Percentiles rank a stretch among this genome's conserved stretches.
Evolutionary conservation across 2,113 vertebrate species (phyloP).

Genomic region (Nyctibius bracteatus): DNA sequence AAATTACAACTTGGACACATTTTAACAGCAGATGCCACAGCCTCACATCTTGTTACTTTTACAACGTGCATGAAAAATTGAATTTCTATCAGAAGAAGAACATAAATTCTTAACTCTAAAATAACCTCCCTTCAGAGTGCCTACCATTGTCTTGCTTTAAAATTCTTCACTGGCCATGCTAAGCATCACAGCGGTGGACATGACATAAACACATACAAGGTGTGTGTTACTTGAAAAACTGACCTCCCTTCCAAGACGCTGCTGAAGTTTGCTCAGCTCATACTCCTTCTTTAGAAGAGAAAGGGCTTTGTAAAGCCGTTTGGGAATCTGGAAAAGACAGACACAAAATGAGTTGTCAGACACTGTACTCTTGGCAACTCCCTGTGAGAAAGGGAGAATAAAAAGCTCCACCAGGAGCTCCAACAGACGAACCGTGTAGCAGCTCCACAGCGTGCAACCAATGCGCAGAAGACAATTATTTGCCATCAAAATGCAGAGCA

Average conservation of each 20-base stretch:
- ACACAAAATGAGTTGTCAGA: background rate
- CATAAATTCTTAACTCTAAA: background rate
- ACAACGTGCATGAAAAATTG: fast-evolving
- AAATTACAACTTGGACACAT: background rate
- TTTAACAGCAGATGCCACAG: background rate
- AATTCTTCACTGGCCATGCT: background rate
- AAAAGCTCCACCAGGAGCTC: no score
- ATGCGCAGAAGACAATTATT: fast-evolving
- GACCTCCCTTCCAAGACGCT: conserved; percentile 94
- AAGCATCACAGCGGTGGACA: background rate
- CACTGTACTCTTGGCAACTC: background rate
- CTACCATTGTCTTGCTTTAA: background rate
- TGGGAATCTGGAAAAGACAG: conserved; percentile 83
- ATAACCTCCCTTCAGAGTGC: background rate
- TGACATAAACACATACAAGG: background rate
- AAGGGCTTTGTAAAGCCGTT: conserved; percentile 94
- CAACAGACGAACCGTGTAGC: fast-evolving
- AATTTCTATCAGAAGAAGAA: background rate
- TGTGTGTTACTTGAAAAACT: background rate
- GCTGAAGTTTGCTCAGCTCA: conserved; percentile 97
- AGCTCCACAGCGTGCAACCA: background rate
- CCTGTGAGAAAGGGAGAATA: background rate
- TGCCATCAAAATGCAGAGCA: background rate
- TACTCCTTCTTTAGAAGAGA: conserved; percentile 97
- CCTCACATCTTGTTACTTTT: background rate